Conservation (phyloP, 35 echinoderm and acorn worm species). For the Patiria miniata region DNA sequence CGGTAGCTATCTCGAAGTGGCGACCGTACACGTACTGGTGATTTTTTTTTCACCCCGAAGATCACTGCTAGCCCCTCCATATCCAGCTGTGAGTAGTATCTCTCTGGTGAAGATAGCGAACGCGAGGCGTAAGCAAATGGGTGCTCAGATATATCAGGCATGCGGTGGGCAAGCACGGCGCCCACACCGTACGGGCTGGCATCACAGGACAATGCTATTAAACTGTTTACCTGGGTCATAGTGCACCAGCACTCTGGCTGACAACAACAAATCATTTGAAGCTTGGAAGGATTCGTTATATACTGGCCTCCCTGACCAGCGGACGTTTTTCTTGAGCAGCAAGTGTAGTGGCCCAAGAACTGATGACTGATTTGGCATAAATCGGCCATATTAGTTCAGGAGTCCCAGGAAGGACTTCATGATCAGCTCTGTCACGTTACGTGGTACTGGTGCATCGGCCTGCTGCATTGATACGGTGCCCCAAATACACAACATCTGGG, state of each 20-base stretch:
- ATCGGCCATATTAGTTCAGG: constrained; percentile 63
- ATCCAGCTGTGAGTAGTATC: constrained; percentile 62
- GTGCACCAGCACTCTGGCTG: constrained; percentile 1
- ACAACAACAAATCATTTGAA: constrained; percentile 34
- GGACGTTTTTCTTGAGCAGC: constrained; percentile 3
- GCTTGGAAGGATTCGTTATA: constrained; percentile 16
- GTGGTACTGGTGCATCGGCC: constrained; percentile 46
- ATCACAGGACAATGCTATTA: constrained; percentile 48
- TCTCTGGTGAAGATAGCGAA: constrained; percentile 34
- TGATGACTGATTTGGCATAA: constrained; percentile 45
- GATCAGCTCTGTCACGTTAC: constrained; percentile 41
- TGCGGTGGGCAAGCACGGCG: constrained; percentile 39
- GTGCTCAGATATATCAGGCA: constrained; percentile 26
- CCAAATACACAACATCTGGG: constrained; percentile 42
- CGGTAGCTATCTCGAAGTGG: constrained; percentile 60
- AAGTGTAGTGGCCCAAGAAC: constrained; percentile 50
- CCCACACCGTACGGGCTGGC: constrained; percentile 67
- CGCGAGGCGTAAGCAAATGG: constrained; percentile 54
- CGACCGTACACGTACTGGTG: constrained; percentile 65
- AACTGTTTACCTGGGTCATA: no score
- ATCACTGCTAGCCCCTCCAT: constrained; percentile 67
- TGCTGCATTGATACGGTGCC: constrained; percentile 49
- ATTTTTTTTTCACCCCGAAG: constrained; percentile 62
- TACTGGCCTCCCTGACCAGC: constrained; percentile 11
- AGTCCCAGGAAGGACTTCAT: constrained; percentile 47